Percentiles rank a stretch among this genome's conserved stretches.
Conservation (phyloP, 2,113 vertebrate species). For the Phainopepla nitens region DNA sequence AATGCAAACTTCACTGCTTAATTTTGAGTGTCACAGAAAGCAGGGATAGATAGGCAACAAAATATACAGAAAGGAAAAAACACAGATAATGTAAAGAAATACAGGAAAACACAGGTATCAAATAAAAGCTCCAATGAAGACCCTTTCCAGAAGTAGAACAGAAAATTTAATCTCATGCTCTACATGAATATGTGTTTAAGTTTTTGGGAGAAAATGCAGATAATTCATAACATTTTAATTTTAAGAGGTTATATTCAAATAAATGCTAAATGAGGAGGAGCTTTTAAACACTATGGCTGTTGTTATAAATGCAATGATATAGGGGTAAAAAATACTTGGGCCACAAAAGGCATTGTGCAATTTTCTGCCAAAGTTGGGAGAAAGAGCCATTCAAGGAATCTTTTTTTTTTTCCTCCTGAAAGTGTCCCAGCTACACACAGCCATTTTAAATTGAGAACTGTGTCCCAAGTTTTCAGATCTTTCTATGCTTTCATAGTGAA, state of each 20-base stretch:
- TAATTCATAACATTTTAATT: background rate
- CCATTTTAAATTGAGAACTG: background rate
- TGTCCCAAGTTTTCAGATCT: background rate
- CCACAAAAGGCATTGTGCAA: background rate
- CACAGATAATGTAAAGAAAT: background rate
- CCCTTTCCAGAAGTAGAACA: background rate
- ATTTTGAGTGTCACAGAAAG: background rate
- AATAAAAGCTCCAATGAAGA: background rate
- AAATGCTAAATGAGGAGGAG: background rate
- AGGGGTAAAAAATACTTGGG: background rate
- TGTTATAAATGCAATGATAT: background rate
- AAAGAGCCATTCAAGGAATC: background rate
- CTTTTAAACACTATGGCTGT: background rate
- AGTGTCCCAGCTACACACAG: background rate
- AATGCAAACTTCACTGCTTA: background rate
- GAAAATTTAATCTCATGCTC: background rate
- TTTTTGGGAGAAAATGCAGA: background rate
- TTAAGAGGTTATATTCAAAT: background rate
- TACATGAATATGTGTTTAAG: background rate
- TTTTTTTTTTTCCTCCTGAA: background rate
- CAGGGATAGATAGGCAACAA: background rate
- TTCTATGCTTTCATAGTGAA: background rate
- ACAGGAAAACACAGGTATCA: background rate
- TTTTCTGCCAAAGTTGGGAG: background rate
- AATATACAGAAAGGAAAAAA: background rate